Evolutionary conservation across 2,113 vertebrate species (phyloP).

Genomic region (Chrysemys picta): DNA sequence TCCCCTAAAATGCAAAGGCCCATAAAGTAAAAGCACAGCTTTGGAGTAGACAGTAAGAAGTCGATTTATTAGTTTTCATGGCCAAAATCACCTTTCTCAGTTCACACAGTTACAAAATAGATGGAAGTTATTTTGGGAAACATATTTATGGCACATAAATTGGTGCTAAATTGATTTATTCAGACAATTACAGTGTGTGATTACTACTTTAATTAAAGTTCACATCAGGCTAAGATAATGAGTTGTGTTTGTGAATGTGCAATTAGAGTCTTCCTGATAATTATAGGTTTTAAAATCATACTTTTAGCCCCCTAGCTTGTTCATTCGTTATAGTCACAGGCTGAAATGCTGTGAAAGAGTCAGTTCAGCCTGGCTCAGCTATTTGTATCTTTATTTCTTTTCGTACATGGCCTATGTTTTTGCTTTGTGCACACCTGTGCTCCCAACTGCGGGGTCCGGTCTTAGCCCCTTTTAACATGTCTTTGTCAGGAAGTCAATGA

Average conservation of each 20-base stretch:
- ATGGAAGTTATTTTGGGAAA: slow-evolving; percentile 78
- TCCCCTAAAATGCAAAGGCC: slow-evolving; percentile 72
- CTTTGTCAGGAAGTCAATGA: slow-evolving; percentile 75
- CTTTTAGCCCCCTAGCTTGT: slow-evolving; percentile 70
- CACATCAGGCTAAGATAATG: slow-evolving; percentile 85
- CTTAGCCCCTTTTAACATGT: slow-evolving; percentile 54
- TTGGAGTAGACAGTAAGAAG: neutral
- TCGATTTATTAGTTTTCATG: neutral
- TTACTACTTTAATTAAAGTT: slow-evolving; percentile 90
- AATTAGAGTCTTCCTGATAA: slow-evolving; percentile 86
- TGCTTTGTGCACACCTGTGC: slow-evolving; percentile 78
- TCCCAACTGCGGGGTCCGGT: slow-evolving; percentile 62
- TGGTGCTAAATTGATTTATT: slow-evolving; percentile 90
- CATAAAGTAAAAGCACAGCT: slow-evolving; percentile 1
- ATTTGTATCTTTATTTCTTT: slow-evolving; percentile 30
- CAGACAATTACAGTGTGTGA: slow-evolving; percentile 89
- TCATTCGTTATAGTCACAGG: neutral
- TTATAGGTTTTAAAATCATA: slow-evolving; percentile 74
- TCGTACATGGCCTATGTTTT: slow-evolving; percentile 55
- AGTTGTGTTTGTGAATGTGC: slow-evolving; percentile 82
- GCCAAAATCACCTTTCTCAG: slow-evolving; percentile 35
- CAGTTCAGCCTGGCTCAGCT: slow-evolving; percentile 35
- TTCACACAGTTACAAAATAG: slow-evolving; percentile 84
- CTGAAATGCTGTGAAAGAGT: neutral
- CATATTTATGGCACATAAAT: slow-evolving; percentile 82